Base-by-base conservation (phyloP, 2,797 vertebrate species). In the Smutsia gigantea region DNA sequence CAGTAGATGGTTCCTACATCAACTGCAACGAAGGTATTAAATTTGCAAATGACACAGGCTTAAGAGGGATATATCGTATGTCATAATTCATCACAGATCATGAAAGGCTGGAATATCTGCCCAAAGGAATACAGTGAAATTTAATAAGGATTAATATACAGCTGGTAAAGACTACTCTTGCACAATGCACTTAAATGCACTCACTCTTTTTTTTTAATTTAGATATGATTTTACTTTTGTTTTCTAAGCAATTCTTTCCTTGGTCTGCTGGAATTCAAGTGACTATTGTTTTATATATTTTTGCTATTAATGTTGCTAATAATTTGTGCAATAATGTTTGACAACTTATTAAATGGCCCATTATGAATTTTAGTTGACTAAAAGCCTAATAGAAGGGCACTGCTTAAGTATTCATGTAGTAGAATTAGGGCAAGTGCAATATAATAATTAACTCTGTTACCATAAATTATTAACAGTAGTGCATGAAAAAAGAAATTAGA, bases 291-390 rank as follows among this genome's bases (percentile, higher is more conserved):
- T 59, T 42, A 49, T 21, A 42, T 34, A 31, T 57, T 83, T 94
- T 86, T 93, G 64, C 37, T 72, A n/a, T 83, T 84, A 90, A 94
- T 68, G 4, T 31, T 96, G 61, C 63, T 66, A 93, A 84, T 71
- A 90, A 87, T 87, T 42, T 63, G 19, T 81, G 19, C 12, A 51
- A 57, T 84, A 77, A 84, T 59, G 7, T 63, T 68, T 77, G 75
- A 77, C 11, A 91, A 55, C 39, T 87, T 34, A 92, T 49, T 87
- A 63, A 88, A 66, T 59, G 15, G 51, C 71, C 93, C 29, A 64
- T 53, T 84, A 87, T 71, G 34, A 94, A 85, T 94, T 93, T 93
- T 69, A 94, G 51, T 64, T 84, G 21, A 87, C 51, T 69, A 78
- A 95, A 97, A 93, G 79, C 18, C 74, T 57, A 93, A 57, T 37